phyloP scores from a whole-genome alignment of 1,140 invertebrate genomes.

The Drosophila virilis region DNA sequence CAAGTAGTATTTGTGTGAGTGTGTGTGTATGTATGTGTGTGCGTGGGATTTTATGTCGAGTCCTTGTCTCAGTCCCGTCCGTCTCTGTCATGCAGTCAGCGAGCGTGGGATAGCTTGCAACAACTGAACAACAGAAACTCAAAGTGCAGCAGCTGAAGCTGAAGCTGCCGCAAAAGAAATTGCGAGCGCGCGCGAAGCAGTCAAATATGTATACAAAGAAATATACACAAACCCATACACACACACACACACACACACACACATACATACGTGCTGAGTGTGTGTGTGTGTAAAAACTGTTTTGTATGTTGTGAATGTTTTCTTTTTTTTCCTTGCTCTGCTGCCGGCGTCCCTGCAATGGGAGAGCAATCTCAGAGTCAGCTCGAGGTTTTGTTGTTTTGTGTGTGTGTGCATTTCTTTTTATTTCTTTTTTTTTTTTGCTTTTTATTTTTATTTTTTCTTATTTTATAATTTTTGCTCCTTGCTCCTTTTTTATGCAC shows the following conservation, averaged over 20 bases:
- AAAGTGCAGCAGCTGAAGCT: slow-evolving; percentile 71
- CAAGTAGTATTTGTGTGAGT: slow-evolving; percentile 2
- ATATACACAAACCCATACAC: not conserved
- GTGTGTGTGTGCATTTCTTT: not conserved
- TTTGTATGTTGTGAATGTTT: slow-evolving; percentile 78
- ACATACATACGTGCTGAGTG: slow-evolving; percentile 13
- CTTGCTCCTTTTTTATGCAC: slow-evolving; percentile 69
- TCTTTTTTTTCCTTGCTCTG: slow-evolving; percentile 36
- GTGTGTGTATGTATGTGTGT: slow-evolving; percentile 5
- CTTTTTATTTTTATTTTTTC: slow-evolving; percentile 31
- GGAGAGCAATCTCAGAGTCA: slow-evolving; percentile 42
- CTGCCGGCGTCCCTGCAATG: slow-evolving; percentile 20
- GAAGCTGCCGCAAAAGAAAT: slow-evolving; percentile 68
- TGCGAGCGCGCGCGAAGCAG: slow-evolving; percentile 75
- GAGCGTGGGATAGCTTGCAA: slow-evolving; percentile 78
- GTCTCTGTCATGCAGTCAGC: slow-evolving; percentile 65
- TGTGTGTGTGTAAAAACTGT: slow-evolving; percentile 59
- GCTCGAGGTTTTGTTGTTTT: slow-evolving; percentile 45
- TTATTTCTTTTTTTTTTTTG: slow-evolving; percentile 16
- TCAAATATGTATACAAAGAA: slow-evolving; percentile 65
- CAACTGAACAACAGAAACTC: slow-evolving; percentile 76
- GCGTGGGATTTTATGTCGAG: slow-evolving; percentile 21
- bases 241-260: slow-evolving; percentile 40
- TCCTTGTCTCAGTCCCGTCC: slow-evolving; percentile 65
- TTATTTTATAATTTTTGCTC: slow-evolving; percentile 74